phyloP scores from a whole-genome alignment of 1,140 invertebrate genomes.

The Cepaea nemoralis region DNA sequence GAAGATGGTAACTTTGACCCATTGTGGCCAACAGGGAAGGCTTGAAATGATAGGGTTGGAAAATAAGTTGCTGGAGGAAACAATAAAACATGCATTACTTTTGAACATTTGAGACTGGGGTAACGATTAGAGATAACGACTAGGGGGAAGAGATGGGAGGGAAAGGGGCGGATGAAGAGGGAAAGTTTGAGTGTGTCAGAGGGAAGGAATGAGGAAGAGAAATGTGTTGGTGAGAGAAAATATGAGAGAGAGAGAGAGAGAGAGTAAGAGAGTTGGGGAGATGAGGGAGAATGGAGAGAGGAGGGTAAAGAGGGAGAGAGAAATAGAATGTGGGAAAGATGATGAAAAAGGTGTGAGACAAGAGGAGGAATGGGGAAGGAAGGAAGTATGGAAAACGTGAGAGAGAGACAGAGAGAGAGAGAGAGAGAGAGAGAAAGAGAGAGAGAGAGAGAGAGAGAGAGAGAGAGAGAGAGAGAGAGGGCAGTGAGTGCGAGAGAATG shows the following conservation, averaged over 20 bases:
- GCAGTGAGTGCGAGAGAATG: too few relatives aligned
- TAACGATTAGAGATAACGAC: too few relatives aligned
- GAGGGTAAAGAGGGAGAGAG: constrained; percentile 4
- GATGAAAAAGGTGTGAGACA: too few relatives aligned
- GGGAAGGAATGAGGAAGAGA: too few relatives aligned
- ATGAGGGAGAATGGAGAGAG: too few relatives aligned
- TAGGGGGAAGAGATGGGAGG: background rate
- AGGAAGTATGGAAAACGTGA: too few relatives aligned
- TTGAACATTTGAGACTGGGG: too few relatives aligned
- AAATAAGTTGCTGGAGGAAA: background rate
- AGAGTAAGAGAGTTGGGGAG: constrained; percentile 17
- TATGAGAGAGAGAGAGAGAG: constrained; percentile 23
- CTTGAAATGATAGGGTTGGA: background rate
- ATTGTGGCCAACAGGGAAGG: background rate
- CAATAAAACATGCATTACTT: background rate
- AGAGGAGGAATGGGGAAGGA: too few relatives aligned
- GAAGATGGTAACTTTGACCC: background rate
- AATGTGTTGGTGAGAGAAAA: background rate
- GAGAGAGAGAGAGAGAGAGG: too few relatives aligned
- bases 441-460: too few relatives aligned
- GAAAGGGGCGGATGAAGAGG: constrained; percentile 6
- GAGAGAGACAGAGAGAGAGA: too few relatives aligned
- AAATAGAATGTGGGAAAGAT: background rate
- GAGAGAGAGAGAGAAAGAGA: too few relatives aligned
- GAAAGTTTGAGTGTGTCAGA: background rate